Evolutionary conservation across 1,140 invertebrate species (phyloP).

Genomic region (Trachymyrmex septentrionalis): DNA sequence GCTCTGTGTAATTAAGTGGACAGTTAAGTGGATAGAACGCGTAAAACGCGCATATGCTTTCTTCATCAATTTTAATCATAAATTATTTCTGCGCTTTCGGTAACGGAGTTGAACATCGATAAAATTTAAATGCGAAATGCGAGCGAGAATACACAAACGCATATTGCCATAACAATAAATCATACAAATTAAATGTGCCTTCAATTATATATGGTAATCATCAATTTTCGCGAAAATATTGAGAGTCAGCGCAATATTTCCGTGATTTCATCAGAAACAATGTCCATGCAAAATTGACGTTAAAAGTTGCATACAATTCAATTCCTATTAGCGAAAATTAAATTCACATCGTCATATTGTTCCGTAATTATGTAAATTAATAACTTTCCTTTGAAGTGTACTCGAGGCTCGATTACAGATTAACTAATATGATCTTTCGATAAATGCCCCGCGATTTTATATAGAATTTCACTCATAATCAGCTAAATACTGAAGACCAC

Average conservation of each 20-base stretch:
- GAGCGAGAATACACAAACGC: neutral
- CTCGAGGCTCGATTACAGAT: neutral
- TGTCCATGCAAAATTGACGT: neutral
- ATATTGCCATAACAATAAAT: constrained; percentile 17
- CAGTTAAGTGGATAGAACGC: neutral
- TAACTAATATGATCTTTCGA: constrained; percentile 21
- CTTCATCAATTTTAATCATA: constrained; percentile 3
- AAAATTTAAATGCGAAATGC: neutral
- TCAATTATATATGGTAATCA: constrained; percentile 32
- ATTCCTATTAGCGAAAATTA: constrained; percentile 18
- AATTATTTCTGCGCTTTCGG: neutral
- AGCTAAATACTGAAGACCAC: neutral
- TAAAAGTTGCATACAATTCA: constrained; percentile 10
- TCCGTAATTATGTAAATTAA: constrained; percentile 47
- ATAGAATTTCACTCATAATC: constrained; percentile 29
- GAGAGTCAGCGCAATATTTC: neutral
- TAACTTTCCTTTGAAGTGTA: neutral
- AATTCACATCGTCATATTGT: constrained; percentile 23
- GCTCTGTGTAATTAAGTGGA: neutral
- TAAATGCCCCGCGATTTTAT: neutral
- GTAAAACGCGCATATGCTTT: neutral
- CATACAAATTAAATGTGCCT: constrained; percentile 10
- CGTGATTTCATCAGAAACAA: neutral
- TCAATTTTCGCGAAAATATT: neutral
- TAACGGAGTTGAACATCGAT: neutral